Percentiles rank a stretch among this genome's conserved stretches.
These are phyloP conservation scores for Harpalus rufipes DNA, from an alignment of 2,888 invertebrate species.

Conservation along the genomic window DNA sequence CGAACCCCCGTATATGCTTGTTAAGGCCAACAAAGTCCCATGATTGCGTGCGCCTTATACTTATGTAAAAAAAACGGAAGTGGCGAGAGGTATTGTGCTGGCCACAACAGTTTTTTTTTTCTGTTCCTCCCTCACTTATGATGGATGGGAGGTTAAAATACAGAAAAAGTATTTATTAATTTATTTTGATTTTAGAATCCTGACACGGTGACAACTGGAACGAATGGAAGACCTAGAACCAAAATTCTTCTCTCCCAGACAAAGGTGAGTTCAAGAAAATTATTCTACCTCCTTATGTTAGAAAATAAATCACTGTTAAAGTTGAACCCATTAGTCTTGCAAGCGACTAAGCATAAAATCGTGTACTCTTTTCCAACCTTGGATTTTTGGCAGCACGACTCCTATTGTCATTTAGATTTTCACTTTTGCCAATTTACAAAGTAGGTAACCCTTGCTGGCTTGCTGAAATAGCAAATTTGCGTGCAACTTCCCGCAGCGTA, in stretches of 20 bases:
- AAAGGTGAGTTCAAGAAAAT: constrained; percentile 5
- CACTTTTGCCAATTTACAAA: constrained; percentile 27
- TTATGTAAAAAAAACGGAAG: too few relatives aligned
- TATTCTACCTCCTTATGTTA: constrained; percentile 9
- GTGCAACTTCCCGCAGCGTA: neutral
- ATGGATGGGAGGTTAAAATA: neutral
- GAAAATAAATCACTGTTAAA: constrained; percentile 30
- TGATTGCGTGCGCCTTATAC: too few relatives aligned
- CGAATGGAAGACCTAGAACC: neutral
- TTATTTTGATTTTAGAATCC: neutral
- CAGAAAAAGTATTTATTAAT: neutral
- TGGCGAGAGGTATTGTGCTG: too few relatives aligned
- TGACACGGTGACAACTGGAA: neutral
- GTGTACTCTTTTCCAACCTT: constrained; percentile 32
- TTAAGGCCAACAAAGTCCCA: too few relatives aligned
- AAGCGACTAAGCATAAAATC: constrained; percentile 44
- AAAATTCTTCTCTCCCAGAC: neutral
- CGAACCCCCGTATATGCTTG: too few relatives aligned
- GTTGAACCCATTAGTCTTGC: constrained; percentile 28
- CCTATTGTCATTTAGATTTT: constrained; percentile 11
- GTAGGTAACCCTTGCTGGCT: constrained; percentile 18
- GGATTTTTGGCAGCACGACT: constrained; percentile 33
- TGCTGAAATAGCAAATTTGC: constrained; percentile 5
- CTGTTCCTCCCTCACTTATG: too few relatives aligned
- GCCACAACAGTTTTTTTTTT: too few relatives aligned